A percentile compares a stretch with the other conserved stretches of the same genome.
These are phyloP conservation scores for Chiroxiphia lanceolata DNA, from an alignment of 2,797 vertebrate genomes.

Conservation along the genomic window DNA sequence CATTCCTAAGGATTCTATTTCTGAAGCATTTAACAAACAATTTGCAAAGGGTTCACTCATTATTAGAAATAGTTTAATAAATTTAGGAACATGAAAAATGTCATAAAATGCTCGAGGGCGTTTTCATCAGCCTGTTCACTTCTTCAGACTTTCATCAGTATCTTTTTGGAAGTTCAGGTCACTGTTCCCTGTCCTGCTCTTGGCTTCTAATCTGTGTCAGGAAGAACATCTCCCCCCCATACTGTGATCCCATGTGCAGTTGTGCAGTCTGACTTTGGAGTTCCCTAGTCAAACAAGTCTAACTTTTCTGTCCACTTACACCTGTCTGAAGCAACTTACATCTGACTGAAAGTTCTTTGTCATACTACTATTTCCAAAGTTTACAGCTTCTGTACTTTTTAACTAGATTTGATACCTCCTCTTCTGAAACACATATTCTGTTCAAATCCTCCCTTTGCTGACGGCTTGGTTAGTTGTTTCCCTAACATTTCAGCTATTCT, in stretches of 20 bases:
- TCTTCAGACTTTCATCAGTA: not conserved
- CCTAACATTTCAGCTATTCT: not conserved
- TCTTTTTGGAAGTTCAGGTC: not conserved
- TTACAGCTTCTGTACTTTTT: not conserved
- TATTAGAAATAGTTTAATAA: not conserved
- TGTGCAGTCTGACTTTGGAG: not conserved
- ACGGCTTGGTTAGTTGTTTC: not conserved
- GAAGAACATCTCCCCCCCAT: not conserved
- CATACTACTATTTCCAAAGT: not conserved
- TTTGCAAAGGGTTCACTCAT: not conserved
- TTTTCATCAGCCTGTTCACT: not conserved
- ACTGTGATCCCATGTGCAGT: rapidly evolving
- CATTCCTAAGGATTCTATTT: not conserved
- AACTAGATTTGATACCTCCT: not conserved
- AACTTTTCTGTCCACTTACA: not conserved
- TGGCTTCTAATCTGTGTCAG: not conserved
- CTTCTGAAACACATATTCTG: not conserved
- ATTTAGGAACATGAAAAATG: not conserved
- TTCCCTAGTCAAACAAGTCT: not conserved
- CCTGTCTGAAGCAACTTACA: not conserved
- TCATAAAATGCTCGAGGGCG: not conserved
- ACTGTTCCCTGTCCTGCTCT: not conserved
- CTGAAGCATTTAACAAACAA: not conserved
- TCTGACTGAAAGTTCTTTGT: not conserved
- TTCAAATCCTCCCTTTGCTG: not conserved